phyloP scores from a whole-genome alignment of 2,797 vertebrate genomes.

The Cichlasoma orientale region DNA sequence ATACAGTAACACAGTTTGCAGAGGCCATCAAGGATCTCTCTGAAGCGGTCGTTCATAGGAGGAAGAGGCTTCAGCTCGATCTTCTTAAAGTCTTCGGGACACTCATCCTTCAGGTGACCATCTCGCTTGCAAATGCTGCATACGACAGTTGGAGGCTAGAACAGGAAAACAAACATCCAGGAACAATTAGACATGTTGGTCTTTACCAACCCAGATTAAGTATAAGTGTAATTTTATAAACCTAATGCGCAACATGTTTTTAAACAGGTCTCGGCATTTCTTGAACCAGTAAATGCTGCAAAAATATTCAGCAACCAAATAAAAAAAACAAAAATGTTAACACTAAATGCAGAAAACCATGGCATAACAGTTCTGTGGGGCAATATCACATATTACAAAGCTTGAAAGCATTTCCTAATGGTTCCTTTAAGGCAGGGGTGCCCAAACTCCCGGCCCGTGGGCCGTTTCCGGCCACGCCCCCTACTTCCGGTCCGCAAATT shows the following conservation, averaged over 20 bases:
- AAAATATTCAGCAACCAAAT: no score
- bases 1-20: slow-evolving; percentile 93
- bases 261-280: no score
- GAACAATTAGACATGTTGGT: not conserved
- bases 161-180: not conserved
- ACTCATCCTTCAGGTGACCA: slow-evolving; percentile 96
- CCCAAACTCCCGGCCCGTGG: no score
- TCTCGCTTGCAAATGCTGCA: slow-evolving; percentile 99
- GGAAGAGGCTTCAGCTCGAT: slow-evolving; percentile 94
- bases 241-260: no score
- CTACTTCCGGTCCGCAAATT: no score
- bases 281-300: no score
- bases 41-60: slow-evolving; percentile 90
- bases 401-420: not conserved
- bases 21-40: slow-evolving; percentile 93
- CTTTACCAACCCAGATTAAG: not conserved
- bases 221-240: no score
- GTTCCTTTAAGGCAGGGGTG: no score
- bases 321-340: no score
- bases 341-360: no score
- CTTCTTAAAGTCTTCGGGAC: slow-evolving; percentile 99
- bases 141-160: slow-evolving; percentile 95
- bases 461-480: no score
- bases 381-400: not conserved
- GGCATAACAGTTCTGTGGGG: not conserved